Evolutionary conservation across 2,888 invertebrate genomes (phyloP).

Genomic region (Melieria picta): DNA sequence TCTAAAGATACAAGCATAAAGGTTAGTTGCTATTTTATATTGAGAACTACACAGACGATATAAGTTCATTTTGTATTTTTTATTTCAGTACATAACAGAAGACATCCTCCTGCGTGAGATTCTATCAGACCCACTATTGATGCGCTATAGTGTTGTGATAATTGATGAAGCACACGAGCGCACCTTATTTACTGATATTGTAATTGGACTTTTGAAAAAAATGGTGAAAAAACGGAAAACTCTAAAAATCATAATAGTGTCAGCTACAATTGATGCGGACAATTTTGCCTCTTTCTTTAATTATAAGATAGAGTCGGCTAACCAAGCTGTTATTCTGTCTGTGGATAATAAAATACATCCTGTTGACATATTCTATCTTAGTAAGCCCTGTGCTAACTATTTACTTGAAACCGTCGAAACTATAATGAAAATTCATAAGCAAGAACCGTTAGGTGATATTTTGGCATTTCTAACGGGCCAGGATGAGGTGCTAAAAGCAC

Average conservation of each 20-base stretch:
- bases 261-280: slow-evolving; percentile 95
- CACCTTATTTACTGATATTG: slow-evolving; percentile 89
- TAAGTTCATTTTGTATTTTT: slow-evolving; percentile 19
- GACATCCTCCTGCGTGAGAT: slow-evolving; percentile 94
- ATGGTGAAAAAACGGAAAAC: slow-evolving; percentile 85
- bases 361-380: slow-evolving; percentile 84
- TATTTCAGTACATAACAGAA: slow-evolving; percentile 84
- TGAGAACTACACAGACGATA: slow-evolving; percentile 19
- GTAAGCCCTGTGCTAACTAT: slow-evolving; percentile 90
- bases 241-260: slow-evolving; percentile 87
- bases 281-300: slow-evolving; percentile 84
- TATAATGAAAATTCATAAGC: slow-evolving; percentile 86
- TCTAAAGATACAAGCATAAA: slow-evolving; percentile 73
- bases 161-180: slow-evolving; percentile 97
- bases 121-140: slow-evolving; percentile 92
- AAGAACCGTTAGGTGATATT: slow-evolving; percentile 84
- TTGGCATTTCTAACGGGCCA: slow-evolving; percentile 92
- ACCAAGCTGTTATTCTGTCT: slow-evolving; percentile 81
- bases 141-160: slow-evolving; percentile 87
- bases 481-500: slow-evolving; percentile 89
- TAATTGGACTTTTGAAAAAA: slow-evolving; percentile 94
- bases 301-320: slow-evolving; percentile 50
- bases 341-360: slow-evolving; percentile 90
- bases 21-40: slow-evolving; percentile 64
- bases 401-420: slow-evolving; percentile 88